Evolutionary conservation across 2,113 vertebrate species (phyloP), one percentile per base, ranked within the genome.

Genomic region (Rattus rattus): DNA sequence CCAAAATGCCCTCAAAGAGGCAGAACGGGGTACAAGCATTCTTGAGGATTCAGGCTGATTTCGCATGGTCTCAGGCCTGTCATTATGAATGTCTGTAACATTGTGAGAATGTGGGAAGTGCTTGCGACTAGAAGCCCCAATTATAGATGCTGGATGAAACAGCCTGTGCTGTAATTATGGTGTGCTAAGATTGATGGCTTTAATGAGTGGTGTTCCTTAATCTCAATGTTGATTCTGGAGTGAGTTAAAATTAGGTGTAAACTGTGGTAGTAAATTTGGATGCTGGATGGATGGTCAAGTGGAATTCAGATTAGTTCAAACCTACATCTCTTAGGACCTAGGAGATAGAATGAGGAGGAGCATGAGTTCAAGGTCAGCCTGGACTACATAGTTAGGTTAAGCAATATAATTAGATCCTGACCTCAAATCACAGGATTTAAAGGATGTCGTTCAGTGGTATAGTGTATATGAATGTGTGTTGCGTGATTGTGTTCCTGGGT

Each of bases 191-290:
- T 63, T 75, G 94, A 97, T 95, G 61, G 86, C 43, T 14, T 81
- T 97, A 97, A 97, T 95, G 76, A 97, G 85, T 49, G 81, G 85
- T 84, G 91, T 91, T 95, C 83, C 73, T 96, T 95, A 90, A 97
- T 92, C 91, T 94, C 97, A 97, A 80, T 91, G 96, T 96, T 97
- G 96, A 95, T 89, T 97, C 96, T 65, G 70, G 69, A 97, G 69
- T 70, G 81, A 95, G 86, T 92, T 94, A 94, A 96, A 97, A 96
- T 96, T 88, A 96, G 90, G 69, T 49, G 61, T 89, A 76, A 95
- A 97, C 94, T 75, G 13, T 91, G 43, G 81, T 92, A 94, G 92
- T 86, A 95, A 79, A 92, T 97, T 72, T 92, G 88, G 92, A 94
- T 94, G 56, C 59, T 83, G 36, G 36, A 76, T 97, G 91, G 80